Evolutionary conservation across 2,113 vertebrate genomes (phyloP), one percentile per base, ranked within the genome.

Genomic region (Pipa parva): DNA sequence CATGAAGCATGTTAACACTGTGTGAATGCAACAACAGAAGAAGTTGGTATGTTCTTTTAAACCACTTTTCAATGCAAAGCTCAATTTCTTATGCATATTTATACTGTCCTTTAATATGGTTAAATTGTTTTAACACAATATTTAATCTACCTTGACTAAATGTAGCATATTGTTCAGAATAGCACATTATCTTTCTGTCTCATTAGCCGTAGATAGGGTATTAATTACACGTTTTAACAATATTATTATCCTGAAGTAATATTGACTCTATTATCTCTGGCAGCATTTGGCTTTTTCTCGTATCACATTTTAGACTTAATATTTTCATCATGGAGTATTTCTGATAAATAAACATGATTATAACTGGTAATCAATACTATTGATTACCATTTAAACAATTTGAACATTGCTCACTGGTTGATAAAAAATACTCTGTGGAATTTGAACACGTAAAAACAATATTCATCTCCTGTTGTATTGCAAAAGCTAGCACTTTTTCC

Each of bases 401-500:
- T 68, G 70, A 81, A 71, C 66, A 1, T 42, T 59, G 74, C 84
- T 81, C 83, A 80, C 77, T 20, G 13, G 82, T 80, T 82, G 73
- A 76, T 63, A 26, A 71, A 80, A 80, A 77, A 81, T 77, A 75
- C 82, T 71, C 82, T 63, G 21, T 76, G 82, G 87, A 88, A 86
- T 88, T 82, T 84, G 86, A 83, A 88, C 82, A 87, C 82, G 86
- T 88, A 87, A 88, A 89, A 89, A 81, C 73, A 78, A 76, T 81
- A 89, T 90, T 81, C 82, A 89, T 89, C 80, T 75, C 71, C 68
- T 73, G 76, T 78, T 76, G 80, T 77, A 73, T 74, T 84, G 83
- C 85, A 85, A 82, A 74, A 85, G 84, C 85, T 84, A 89, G 88
- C 88, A 85, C 79, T n/a, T 89, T 91, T 87, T 87, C 88, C 83